phyloP scores from a whole-genome alignment of 53 echinoderm and acorn worm species.

The Paracentrotus lividus region DNA sequence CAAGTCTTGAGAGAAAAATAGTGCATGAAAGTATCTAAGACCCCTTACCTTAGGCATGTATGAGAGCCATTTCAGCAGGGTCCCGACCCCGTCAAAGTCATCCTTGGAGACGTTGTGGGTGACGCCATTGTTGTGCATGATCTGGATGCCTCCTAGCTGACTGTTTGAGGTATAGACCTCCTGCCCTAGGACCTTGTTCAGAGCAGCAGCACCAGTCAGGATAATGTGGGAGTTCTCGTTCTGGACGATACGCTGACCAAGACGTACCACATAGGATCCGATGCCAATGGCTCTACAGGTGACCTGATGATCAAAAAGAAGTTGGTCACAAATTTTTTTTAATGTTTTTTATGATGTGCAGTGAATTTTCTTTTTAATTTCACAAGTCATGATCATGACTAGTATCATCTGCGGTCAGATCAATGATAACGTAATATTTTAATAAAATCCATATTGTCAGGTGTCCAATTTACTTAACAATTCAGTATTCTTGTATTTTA shows the following conservation, averaged over 20 bases:
- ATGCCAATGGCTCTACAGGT: slow-evolving; percentile 96
- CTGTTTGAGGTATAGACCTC: slow-evolving; percentile 98
- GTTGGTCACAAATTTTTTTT: neutral
- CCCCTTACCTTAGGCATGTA: slow-evolving; percentile 96
- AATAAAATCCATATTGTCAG: too few relatives aligned
- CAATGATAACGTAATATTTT: too few relatives aligned
- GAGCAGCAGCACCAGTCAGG: slow-evolving; percentile 90
- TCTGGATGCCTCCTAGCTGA: slow-evolving; percentile 94
- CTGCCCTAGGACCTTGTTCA: slow-evolving; percentile 97
- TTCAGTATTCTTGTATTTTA: too few relatives aligned
- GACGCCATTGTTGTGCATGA: slow-evolving; percentile 97
- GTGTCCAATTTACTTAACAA: too few relatives aligned
- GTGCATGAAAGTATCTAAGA: too few relatives aligned
- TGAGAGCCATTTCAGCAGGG: slow-evolving; percentile 90
- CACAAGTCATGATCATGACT: too few relatives aligned
- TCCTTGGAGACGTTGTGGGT: slow-evolving; percentile 83
- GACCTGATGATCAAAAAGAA: slow-evolving; percentile 71
- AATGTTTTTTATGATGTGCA: neutral
- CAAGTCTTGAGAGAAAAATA: too few relatives aligned
- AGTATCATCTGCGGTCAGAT: too few relatives aligned
- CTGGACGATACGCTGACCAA: slow-evolving; percentile 95
- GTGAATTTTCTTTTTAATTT: too few relatives aligned
- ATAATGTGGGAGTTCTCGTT: slow-evolving; percentile 99
- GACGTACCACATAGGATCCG: slow-evolving; percentile 95
- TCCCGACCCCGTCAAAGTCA: slow-evolving; percentile 87